phyloP scores from a whole-genome alignment of 2,113 vertebrate genomes.

The Vombatus ursinus region DNA sequence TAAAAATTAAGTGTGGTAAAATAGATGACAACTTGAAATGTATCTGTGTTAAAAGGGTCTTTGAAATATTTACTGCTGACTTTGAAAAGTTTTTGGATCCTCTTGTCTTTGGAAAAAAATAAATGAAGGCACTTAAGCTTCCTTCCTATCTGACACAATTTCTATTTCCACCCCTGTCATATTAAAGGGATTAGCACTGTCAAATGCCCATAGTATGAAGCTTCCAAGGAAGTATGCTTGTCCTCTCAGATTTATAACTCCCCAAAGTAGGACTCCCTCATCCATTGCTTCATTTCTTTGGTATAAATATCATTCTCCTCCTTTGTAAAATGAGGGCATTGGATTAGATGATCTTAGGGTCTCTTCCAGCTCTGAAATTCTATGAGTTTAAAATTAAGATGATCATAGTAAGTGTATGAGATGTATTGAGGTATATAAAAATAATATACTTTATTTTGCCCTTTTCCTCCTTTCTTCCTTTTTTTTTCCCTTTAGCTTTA shows the following conservation, averaged over 20 bases:
- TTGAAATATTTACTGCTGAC: constrained; percentile 38
- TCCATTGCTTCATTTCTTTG: constrained; percentile 45
- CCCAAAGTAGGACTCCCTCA: constrained; percentile 3
- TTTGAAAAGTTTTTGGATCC: not conserved
- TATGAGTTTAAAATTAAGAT: not conserved
- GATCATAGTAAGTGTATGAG: not conserved
- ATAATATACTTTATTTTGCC: not conserved
- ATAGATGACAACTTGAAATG: not conserved
- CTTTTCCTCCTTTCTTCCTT: not conserved
- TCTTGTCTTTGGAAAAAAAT: constrained; percentile 8
- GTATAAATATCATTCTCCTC: constrained; percentile 23
- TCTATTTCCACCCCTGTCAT: constrained; percentile 32
- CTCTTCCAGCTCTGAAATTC: not conserved
- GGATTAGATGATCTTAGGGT: not conserved
- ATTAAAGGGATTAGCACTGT: not conserved
- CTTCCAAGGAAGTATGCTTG: not conserved
- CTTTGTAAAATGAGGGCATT: not conserved
- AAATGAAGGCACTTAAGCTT: constrained; percentile 16
- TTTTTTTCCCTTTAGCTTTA: not conserved
- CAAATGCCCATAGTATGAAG: not conserved
- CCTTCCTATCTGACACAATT: not conserved
- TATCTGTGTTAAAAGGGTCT: not conserved
- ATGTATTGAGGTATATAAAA: not conserved
- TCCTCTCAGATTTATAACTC: constrained; percentile 3
- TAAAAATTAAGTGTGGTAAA: not conserved